Evolutionary conservation across 2,888 invertebrate genomes (phyloP).

Genomic region (Hirtodrosophila confusa): DNA sequence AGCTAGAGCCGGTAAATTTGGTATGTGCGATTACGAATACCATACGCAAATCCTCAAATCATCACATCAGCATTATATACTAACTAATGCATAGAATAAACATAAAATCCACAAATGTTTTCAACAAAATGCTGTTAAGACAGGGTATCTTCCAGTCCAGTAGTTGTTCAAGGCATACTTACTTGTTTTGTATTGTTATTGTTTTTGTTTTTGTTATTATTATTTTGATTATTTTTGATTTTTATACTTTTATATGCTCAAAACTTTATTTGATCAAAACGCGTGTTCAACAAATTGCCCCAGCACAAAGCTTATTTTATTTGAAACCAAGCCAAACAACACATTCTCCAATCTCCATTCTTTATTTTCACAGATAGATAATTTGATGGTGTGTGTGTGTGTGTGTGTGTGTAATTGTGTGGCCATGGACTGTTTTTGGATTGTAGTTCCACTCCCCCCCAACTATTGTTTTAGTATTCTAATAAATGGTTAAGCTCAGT

Average conservation of each 20-base stretch:
- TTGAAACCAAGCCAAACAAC: conserved; percentile 43
- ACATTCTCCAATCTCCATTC: conserved; percentile 39
- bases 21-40: too few relatives aligned
- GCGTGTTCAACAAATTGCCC: conserved; percentile 49
- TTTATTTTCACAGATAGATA: conserved; percentile 25
- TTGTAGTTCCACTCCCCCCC: conserved; percentile 3
- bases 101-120: too few relatives aligned
- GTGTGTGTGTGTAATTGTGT: conserved; percentile 5
- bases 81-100: too few relatives aligned
- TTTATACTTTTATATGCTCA: conserved; percentile 23
- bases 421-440: conserved; percentile 9
- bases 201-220: conserved; percentile 32
- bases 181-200: conserved; percentile 19
- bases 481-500: too few relatives aligned
- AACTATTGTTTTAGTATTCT: not conserved
- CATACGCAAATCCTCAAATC: too few relatives aligned
- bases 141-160: conserved; percentile 30
- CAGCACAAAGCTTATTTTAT: conserved; percentile 37
- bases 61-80: too few relatives aligned
- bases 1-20: too few relatives aligned
- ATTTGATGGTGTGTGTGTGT: conserved; percentile 19
- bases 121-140: not conserved
- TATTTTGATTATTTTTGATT: conserved; percentile 40
- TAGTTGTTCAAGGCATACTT: not conserved
- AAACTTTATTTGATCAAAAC: conserved; percentile 26